These are phyloP conservation scores for Antheraea assamensis DNA, from an alignment of 2,888 invertebrate species.

Conservation along the genomic window DNA sequence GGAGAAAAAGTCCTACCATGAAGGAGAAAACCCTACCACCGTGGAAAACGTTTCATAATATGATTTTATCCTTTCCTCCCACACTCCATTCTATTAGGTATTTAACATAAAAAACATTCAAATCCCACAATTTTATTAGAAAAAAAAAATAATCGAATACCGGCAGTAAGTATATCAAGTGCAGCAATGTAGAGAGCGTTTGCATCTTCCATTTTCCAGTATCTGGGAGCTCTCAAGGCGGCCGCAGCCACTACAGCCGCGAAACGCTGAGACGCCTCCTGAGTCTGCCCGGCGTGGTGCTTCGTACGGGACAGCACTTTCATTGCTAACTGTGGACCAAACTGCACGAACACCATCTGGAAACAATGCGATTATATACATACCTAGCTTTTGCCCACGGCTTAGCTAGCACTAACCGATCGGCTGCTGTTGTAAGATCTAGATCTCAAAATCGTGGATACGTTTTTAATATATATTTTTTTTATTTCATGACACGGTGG, in stretches of 20 bases:
- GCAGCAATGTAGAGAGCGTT: slow-evolving; percentile 83
- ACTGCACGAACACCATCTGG: slow-evolving; percentile 88
- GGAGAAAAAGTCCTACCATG: too few relatives aligned
- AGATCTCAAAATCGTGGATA: too few relatives aligned
- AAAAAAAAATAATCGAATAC: slow-evolving; percentile 34
- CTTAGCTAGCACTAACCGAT: too few relatives aligned
- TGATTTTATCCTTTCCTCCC: too few relatives aligned
- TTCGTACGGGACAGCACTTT: slow-evolving; percentile 85
- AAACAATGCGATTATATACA: not conserved
- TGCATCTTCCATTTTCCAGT: slow-evolving; percentile 88
- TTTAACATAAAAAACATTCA: too few relatives aligned
- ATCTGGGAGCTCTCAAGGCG: slow-evolving; percentile 90
- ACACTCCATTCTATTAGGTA: too few relatives aligned
- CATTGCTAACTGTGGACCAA: slow-evolving; percentile 85
- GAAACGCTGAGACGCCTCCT: slow-evolving; percentile 91
- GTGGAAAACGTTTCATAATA: too few relatives aligned
- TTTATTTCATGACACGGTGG: too few relatives aligned
- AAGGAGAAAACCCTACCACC: too few relatives aligned
- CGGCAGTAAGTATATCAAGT: slow-evolving; percentile 84
- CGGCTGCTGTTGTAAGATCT: too few relatives aligned
- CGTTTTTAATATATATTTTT: not conserved
- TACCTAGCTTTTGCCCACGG: too few relatives aligned
- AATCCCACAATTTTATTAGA: not conserved
- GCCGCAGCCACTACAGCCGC: slow-evolving; percentile 91
- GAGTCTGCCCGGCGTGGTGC: slow-evolving; percentile 84